These are phyloP conservation scores for Tenthredo livida DNA, from an alignment of 2,888 invertebrate genomes.

Conservation along the genomic window DNA sequence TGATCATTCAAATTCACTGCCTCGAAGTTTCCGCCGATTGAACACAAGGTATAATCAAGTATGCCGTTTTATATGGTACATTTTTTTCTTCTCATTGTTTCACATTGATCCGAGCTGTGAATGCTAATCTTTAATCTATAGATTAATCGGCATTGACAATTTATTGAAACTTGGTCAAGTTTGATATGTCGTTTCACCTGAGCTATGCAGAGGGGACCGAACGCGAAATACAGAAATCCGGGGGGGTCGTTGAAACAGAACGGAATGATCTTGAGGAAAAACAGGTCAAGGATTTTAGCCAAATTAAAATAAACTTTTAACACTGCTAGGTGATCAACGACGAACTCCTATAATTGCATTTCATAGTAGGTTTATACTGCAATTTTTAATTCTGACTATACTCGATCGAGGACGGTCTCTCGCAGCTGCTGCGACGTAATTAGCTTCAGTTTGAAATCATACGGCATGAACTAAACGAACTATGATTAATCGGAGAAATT, in stretches of 20 bases:
- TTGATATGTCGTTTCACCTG: slow-evolving; percentile 2
- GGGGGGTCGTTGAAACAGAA: neutral
- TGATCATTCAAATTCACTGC: neutral
- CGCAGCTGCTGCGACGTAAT: neutral
- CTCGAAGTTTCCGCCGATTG: neutral
- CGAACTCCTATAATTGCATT: slow-evolving; percentile 25
- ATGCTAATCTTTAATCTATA: neutral
- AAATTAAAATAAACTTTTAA: neutral
- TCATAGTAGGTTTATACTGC: neutral
- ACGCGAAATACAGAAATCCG: neutral
- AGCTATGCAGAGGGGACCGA: neutral
- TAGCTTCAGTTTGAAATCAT: neutral
- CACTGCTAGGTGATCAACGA: neutral
- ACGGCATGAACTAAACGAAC: slow-evolving; percentile 22
- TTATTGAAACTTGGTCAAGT: slow-evolving; percentile 35
- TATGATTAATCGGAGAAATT: slow-evolving; percentile 40
- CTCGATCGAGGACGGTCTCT: neutral
- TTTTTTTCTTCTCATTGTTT: neutral
- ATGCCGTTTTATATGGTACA: neutral
- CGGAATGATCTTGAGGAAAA: slow-evolving; percentile 28
- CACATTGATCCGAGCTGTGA: neutral
- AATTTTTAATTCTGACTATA: neutral
- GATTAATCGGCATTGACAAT: slow-evolving; percentile 12
- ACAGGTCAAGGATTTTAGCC: slow-evolving; percentile 21
- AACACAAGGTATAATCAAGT: neutral